Evolutionary conservation across 2,797 vertebrate genomes (phyloP).

Genomic region (Clangula hyemalis): DNA sequence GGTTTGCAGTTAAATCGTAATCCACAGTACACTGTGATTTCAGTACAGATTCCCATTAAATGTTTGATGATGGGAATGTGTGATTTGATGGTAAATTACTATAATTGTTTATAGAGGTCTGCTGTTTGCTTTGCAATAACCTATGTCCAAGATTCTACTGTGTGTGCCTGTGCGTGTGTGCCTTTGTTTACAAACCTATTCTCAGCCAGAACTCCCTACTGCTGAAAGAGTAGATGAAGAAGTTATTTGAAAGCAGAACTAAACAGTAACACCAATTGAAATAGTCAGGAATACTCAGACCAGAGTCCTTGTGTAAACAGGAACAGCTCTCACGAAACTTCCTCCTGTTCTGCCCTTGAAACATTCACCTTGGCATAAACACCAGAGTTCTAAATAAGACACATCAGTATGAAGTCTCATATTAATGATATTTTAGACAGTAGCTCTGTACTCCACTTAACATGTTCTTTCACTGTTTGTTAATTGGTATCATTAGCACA

Average conservation of each 20-base stretch:
- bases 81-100: background rate
- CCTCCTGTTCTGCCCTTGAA: background rate
- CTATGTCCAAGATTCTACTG: background rate
- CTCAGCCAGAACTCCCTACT: background rate
- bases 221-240: background rate
- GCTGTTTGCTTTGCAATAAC: background rate
- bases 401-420: background rate
- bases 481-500: conserved; percentile 59
- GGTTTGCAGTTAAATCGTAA: background rate
- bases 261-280: background rate
- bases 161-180: background rate
- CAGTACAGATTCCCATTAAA: background rate
- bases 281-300: background rate
- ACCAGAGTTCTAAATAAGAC: background rate
- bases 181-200: background rate
- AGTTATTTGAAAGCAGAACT: background rate
- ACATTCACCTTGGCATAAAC: background rate
- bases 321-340: background rate
- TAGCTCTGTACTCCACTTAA: conserved; percentile 34
- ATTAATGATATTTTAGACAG: conserved; percentile 18
- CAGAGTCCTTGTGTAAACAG: background rate
- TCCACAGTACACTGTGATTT: background rate
- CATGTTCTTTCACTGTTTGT: conserved; percentile 1
- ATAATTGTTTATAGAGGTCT: background rate
- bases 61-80: background rate